Conservation (phyloP, 2,797 vertebrate species). For the Potorous gilbertii region DNA sequence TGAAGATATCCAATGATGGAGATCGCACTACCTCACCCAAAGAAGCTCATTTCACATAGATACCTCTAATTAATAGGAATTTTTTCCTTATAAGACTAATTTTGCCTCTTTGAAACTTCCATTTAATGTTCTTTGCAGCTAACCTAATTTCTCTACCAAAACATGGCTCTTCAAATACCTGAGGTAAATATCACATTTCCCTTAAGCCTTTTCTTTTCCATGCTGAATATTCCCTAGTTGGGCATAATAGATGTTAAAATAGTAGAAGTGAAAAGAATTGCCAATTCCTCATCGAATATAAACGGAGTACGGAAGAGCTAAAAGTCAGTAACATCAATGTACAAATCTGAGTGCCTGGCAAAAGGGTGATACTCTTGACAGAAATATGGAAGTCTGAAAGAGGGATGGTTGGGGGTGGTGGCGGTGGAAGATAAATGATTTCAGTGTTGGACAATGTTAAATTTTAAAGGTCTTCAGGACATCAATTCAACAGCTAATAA, state of each 20-base stretch:
- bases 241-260: background rate
- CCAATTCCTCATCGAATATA: background rate
- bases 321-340: background rate
- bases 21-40: background rate
- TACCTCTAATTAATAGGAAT: background rate
- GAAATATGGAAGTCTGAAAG: background rate
- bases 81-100: background rate
- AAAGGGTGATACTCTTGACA: background rate
- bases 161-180: background rate
- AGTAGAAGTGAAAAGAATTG: background rate
- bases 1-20: background rate
- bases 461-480: background rate
- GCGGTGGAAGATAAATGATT: background rate
- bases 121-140: background rate
- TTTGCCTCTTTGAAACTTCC: background rate
- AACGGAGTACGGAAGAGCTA: background rate
- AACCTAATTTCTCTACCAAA: background rate
- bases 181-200: background rate
- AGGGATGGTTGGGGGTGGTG: background rate
- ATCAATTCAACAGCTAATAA: background rate
- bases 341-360: background rate
- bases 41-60: background rate
- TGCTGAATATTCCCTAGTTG: background rate
- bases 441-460: background rate
- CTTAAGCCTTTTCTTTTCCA: background rate